Conservation (phyloP, 2,113 vertebrate species). For the Poeciliopsis occidentalis region DNA sequence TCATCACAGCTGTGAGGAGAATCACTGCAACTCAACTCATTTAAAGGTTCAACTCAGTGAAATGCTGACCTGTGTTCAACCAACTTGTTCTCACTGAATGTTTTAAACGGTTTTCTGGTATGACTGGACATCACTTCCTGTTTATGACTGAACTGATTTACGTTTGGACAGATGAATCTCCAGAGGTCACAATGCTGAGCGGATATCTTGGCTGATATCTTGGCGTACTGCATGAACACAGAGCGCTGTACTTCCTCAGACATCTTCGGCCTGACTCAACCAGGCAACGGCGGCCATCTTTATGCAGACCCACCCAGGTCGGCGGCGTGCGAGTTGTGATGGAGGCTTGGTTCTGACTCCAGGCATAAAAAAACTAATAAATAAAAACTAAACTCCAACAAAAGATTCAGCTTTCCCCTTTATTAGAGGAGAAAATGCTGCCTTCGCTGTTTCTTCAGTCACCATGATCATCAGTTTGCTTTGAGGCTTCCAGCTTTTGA, state of each 20-base stretch:
- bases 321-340: no score
- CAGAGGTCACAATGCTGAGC: no score
- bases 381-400: background rate
- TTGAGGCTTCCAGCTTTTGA: conserved; percentile 21
- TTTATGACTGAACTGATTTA: no score
- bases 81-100: no score
- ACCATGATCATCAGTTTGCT: conserved; percentile 16
- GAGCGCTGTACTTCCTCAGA: no score
- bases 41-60: conserved; percentile 17
- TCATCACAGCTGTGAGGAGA: background rate
- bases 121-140: no score
- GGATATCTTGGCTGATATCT: no score
- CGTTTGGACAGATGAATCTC: no score
- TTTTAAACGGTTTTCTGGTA: background rate
- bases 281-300: no score
- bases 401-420: background rate
- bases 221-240: no score
- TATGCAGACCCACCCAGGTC: no score
- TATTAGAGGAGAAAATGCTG: conserved; percentile 6
- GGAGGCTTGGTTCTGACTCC: background rate
- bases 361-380: background rate
- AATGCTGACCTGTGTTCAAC: conserved; percentile 16
- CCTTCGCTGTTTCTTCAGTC: conserved; percentile 31
- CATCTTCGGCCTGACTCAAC: no score
- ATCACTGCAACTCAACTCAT: background rate